phyloP scores from a whole-genome alignment of 2,113 vertebrate species.

The Cyrtonyx montezumae region DNA sequence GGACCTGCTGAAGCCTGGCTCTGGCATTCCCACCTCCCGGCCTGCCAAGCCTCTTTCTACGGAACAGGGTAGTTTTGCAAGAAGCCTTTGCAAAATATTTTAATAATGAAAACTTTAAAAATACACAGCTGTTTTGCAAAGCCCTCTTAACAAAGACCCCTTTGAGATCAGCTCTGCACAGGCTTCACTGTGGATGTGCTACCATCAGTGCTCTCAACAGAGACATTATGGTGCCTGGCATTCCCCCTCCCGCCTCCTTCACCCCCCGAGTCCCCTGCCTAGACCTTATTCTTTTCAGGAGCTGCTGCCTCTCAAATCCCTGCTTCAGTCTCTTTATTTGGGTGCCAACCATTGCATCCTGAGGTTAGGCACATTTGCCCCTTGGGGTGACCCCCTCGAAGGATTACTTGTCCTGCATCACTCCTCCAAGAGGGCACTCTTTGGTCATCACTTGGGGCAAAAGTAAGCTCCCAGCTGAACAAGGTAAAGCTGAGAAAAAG shows the following conservation, averaged over 20 bases:
- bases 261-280: not conserved
- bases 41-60: slow-evolving; percentile 37
- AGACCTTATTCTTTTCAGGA: slow-evolving; percentile 12
- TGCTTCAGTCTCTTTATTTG: not conserved
- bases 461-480: not conserved
- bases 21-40: not conserved
- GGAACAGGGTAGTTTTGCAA: slow-evolving; percentile 39
- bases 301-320: not conserved
- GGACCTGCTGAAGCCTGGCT: slow-evolving; percentile 44
- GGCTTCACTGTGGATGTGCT: not conserved
- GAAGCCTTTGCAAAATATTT: slow-evolving; percentile 62
- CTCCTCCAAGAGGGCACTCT: not conserved
- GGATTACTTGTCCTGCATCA: not conserved
- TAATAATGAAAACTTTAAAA: slow-evolving; percentile 65
- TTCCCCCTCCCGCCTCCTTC: not conserved
- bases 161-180: slow-evolving; percentile 32
- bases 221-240: slow-evolving; percentile 14
- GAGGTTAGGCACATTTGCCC: not conserved
- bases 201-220: slow-evolving; percentile 27
- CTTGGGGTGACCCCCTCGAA: not conserved
- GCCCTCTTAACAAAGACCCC: not conserved
- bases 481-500: not conserved
- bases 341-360: slow-evolving; percentile 1
- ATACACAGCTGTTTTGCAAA: slow-evolving; percentile 49
- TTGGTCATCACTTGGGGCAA: not conserved